Evolutionary conservation across 2,113 vertebrate species (phyloP).

Genomic region (Amphiprion percula): DNA sequence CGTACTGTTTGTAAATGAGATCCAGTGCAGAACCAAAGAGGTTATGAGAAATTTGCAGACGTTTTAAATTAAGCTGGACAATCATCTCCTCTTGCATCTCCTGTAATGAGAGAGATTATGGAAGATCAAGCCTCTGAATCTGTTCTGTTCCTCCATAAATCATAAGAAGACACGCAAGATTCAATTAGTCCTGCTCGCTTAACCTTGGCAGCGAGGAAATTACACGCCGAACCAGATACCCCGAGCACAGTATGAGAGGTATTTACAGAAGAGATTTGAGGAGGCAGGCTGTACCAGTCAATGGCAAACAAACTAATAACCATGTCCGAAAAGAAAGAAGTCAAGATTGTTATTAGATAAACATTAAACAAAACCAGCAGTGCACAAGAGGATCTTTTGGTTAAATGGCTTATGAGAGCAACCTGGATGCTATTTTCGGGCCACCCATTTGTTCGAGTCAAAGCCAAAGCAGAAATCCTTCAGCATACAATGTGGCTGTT

Average conservation of each 20-base stretch:
- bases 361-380: constrained; percentile 58
- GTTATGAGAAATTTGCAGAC: constrained; percentile 61
- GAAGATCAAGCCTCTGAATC: constrained; percentile 63
- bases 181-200: constrained; percentile 73
- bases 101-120: constrained; percentile 75
- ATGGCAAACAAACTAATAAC: constrained; percentile 71
- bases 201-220: constrained; percentile 66
- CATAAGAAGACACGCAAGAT: constrained; percentile 70
- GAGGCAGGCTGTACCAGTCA: constrained; percentile 37
- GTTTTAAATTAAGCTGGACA: constrained; percentile 67
- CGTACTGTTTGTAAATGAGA: constrained; percentile 1
- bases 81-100: constrained; percentile 62
- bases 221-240: constrained; percentile 54
- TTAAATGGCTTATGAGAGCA: constrained; percentile 51
- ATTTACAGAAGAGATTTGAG: constrained; percentile 62
- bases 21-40: constrained; percentile 48
- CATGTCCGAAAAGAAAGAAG: constrained; percentile 49
- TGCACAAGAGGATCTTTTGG: constrained; percentile 34
- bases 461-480: constrained; percentile 58
- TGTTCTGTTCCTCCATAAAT: constrained; percentile 69
- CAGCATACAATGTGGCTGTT: constrained; percentile 63
- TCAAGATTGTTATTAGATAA: constrained; percentile 67
- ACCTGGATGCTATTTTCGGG: constrained; percentile 68
- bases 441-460: constrained; percentile 66
- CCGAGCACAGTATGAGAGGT: constrained; percentile 40